These are phyloP conservation scores for Phymorhynchus buccinoides DNA, from an alignment of 1,140 invertebrate species.

Conservation along the genomic window DNA sequence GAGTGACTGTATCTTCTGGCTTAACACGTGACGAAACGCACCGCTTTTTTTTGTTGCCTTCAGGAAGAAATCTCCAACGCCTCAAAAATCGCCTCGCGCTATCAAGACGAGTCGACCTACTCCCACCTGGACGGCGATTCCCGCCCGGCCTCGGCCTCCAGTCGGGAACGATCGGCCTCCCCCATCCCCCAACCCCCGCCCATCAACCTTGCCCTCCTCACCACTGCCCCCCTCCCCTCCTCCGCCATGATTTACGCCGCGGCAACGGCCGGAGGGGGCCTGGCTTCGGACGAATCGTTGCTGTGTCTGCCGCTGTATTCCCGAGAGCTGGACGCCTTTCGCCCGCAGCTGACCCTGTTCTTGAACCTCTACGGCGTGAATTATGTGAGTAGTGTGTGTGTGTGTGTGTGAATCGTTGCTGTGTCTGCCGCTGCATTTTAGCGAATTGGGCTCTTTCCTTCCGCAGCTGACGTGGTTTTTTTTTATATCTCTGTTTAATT, in stretches of 20 bases:
- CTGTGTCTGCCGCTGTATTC: slow-evolving; percentile 66
- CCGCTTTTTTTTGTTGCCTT: too few relatives aligned
- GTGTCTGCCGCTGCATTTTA: slow-evolving; percentile 66
- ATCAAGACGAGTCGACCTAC: slow-evolving; percentile 62
- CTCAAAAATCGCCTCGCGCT: slow-evolving; percentile 63
- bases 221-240: slow-evolving; percentile 60
- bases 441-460: slow-evolving; percentile 58
- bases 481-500: slow-evolving; percentile 69
- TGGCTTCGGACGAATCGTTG: slow-evolving; percentile 65
- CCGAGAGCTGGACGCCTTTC: slow-evolving; percentile 59
- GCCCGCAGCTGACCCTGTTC: slow-evolving; percentile 67
- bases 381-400: slow-evolving; percentile 71
- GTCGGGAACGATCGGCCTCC: slow-evolving; percentile 47
- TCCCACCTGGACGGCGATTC: slow-evolving; percentile 52
- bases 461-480: slow-evolving; percentile 68
- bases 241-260: slow-evolving; percentile 61
- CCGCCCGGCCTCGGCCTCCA: slow-evolving; percentile 54
- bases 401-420: slow-evolving; percentile 59
- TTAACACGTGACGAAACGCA: too few relatives aligned
- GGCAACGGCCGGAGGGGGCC: slow-evolving; percentile 66
- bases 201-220: slow-evolving; percentile 60
- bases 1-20: too few relatives aligned
- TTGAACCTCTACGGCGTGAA: slow-evolving; percentile 70
- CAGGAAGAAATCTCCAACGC: slow-evolving; percentile 56
- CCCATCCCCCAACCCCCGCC: slow-evolving; percentile 60